These are phyloP conservation scores for Cerastis rubricosa DNA, from an alignment of 2,888 invertebrate genomes.

Conservation along the genomic window DNA sequence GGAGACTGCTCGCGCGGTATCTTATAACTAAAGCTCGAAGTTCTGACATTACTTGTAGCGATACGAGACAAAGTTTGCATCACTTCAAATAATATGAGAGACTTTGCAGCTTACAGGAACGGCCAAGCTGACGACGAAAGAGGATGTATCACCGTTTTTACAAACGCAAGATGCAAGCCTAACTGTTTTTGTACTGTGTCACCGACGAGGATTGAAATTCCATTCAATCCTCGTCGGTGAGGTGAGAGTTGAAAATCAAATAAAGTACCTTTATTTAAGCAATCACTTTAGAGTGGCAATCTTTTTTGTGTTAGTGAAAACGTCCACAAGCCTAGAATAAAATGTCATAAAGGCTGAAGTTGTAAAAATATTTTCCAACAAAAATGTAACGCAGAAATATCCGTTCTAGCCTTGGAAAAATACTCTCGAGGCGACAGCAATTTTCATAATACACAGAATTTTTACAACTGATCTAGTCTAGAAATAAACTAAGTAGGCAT, in stretches of 20 bases:
- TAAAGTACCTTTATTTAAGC: neutral
- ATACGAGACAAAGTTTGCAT: neutral
- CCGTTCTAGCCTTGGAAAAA: no score
- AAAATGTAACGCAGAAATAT: neutral
- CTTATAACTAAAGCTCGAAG: conserved; percentile 33
- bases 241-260: neutral
- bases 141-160: neutral
- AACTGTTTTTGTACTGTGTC: neutral
- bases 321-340: neutral
- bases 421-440: neutral
- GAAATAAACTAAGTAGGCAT: neutral
- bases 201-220: neutral
- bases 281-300: neutral
- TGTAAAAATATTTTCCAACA: neutral
- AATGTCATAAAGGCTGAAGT: neutral
- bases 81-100: conserved; percentile 24
- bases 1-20: conserved; percentile 18
- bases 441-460: neutral
- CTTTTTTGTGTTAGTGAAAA: neutral
- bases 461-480: neutral
- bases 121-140: conserved; percentile 34
- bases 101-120: conserved; percentile 15
- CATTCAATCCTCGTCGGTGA: neutral
- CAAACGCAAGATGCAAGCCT: neutral
- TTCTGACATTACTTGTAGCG: conserved; percentile 16